Evolutionary conservation across 2,113 vertebrate species (phyloP), one percentile per base, ranked within the genome.

Genomic region (Archilochus colubris): DNA sequence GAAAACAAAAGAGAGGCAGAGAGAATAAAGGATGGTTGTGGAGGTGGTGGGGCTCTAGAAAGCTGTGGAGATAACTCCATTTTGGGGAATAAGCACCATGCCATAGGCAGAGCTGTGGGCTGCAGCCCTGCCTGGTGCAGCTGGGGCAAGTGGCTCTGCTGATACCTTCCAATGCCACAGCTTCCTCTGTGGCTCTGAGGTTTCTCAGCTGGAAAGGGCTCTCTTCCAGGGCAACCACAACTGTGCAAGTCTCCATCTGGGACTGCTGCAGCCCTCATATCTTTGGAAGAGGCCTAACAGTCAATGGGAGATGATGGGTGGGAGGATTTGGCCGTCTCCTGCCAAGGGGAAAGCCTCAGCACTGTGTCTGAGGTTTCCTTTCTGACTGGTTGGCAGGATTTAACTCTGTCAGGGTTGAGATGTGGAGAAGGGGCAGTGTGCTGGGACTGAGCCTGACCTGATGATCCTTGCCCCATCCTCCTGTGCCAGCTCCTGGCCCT

Each of bases 161-260:
- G 0, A 0, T 85, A 64, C 25, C 40, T 82, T 59, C 30, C 36
- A 83, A 61, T 88, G 57, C 82, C 76, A 63, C 88, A 95, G 63
- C 82, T 95, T 96, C 68, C 88, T 96, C 59, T 91, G 59, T 0
- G 59, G 85, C 75, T 80, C 10, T 40, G 88, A 91, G 76, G 48
- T 40, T 93, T 94, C 48, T 94, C 48, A 64, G 30, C 75, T 93
- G 72, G 33, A 75, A 80, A 89, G 68, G 67, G 68, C 87, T 50
- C 67, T 64, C 33, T 93, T 95, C 82, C 85, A 84, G 54, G 46
- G 5, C 44, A 86, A 88, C 93, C 88, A 81, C 88, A 94, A 53
- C 46, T 67, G 64, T 88, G 76, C 80, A 80, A 68, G 40, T 70
- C 64, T 87, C 2, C 0, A 18, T 70, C 72, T 91, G 74, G 62